Percentiles rank a stretch among this genome's conserved stretches.
These are phyloP conservation scores for Drosophila nigrodunni DNA, from an alignment of 1,140 invertebrate genomes.

Conservation along the genomic window DNA sequence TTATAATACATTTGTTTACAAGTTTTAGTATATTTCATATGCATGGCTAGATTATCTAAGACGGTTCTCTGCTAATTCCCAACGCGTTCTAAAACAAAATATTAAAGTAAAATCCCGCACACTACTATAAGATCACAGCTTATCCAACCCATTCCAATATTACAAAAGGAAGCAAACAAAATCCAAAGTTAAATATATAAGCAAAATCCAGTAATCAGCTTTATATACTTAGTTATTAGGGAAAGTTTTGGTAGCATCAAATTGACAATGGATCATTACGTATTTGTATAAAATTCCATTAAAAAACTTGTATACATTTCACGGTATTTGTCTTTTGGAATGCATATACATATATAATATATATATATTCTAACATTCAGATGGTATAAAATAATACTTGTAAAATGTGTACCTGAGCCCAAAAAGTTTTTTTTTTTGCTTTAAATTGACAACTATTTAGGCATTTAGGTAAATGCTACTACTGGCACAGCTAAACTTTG, in stretches of 20 bases:
- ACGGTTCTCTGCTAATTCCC: slow-evolving; percentile 2
- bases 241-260: slow-evolving; percentile 19
- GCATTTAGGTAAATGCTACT: slow-evolving; percentile 41
- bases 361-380: slow-evolving; percentile 11
- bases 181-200: background rate
- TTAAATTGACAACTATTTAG: slow-evolving; percentile 18
- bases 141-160: slow-evolving; percentile 38
- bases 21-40: slow-evolving; percentile 32
- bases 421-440: slow-evolving; percentile 24
- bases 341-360: background rate
- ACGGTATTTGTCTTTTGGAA: slow-evolving; percentile 17
- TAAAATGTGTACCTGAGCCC: slow-evolving; percentile 65
- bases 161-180: slow-evolving; percentile 2
- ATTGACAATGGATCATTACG: slow-evolving; percentile 52
- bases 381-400: slow-evolving; percentile 61
- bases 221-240: background rate
- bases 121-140: slow-evolving; percentile 48
- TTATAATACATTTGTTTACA: slow-evolving; percentile 74
- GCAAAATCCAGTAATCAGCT: background rate
- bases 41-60: slow-evolving; percentile 49
- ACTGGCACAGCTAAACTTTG: slow-evolving; percentile 54
- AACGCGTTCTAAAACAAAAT: slow-evolving; percentile 4
- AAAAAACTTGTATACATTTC: slow-evolving; percentile 64
- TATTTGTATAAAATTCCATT: slow-evolving; percentile 57
- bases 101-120: background rate